These are phyloP conservation scores for Labeo rohita DNA, from an alignment of 2,113 vertebrate species.

Conservation along the genomic window DNA sequence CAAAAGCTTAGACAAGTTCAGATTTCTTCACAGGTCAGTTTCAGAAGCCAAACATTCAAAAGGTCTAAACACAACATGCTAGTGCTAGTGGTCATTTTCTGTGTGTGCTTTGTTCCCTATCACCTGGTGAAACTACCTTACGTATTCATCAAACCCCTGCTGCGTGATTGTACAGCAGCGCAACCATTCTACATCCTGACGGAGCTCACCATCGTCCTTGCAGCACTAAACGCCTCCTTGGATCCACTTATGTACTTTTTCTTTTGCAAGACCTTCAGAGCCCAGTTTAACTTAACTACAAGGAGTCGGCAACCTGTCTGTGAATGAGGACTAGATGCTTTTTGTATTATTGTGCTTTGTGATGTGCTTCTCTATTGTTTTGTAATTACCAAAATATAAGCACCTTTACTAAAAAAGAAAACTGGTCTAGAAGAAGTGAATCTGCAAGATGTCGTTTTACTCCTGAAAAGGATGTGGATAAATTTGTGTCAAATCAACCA, in stretches of 20 bases:
- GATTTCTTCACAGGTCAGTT: not conserved
- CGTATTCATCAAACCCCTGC: constrained; percentile 19
- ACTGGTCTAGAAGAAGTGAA: no score
- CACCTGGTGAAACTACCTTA: constrained; percentile 65
- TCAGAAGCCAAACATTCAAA: constrained; percentile 53
- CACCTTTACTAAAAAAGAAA: no score
- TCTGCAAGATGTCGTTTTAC: no score
- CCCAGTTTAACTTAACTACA: constrained; percentile 48
- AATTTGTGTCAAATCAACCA: no score
- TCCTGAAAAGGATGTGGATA: no score
- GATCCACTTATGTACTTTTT: constrained; percentile 77
- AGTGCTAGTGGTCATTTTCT: constrained; percentile 70
- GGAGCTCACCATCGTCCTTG: constrained; percentile 65
- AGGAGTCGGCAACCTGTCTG: not conserved
- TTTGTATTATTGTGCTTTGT: not conserved
- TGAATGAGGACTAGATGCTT: not conserved
- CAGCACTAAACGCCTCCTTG: constrained; percentile 70
- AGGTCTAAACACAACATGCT: constrained; percentile 70
- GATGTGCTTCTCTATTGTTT: not conserved
- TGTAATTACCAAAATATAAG: not conserved
- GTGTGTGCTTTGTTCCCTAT: constrained; percentile 66
- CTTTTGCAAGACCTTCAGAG: constrained; percentile 70
- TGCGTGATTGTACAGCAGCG: constrained; percentile 20
- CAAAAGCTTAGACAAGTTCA: constrained; percentile 55
- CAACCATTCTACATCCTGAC: constrained; percentile 63